These are phyloP conservation scores for Ramazzottius varieornatus DNA, from an alignment of 2,888 invertebrate genomes.

Conservation along the genomic window DNA sequence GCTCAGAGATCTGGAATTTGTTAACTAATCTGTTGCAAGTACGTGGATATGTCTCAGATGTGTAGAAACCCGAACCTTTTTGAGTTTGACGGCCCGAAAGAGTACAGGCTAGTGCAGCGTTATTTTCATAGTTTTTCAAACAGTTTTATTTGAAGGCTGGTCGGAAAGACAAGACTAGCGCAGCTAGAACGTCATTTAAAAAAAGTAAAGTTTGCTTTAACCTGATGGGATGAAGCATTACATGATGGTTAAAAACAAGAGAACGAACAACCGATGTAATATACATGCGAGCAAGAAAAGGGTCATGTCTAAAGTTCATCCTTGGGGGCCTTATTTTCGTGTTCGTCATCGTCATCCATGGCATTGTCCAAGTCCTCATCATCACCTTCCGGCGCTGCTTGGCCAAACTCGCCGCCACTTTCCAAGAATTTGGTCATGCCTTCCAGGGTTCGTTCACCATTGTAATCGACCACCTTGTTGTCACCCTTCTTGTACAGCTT, in stretches of 20 bases:
- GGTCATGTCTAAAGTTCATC: slow-evolving; percentile 26
- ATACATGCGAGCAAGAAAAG: too few species aligned
- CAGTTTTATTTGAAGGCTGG: too few species aligned
- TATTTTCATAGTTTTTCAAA: too few species aligned
- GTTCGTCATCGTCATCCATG: slow-evolving; percentile 24
- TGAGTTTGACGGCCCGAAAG: too few species aligned
- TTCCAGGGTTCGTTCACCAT: slow-evolving; percentile 76
- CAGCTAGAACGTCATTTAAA: too few species aligned
- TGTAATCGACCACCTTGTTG: slow-evolving; percentile 66
- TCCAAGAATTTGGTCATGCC: slow-evolving; percentile 79
- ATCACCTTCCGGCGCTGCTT: slow-evolving; percentile 33
- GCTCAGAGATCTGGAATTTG: too few species aligned
- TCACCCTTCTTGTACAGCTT: slow-evolving; percentile 74
- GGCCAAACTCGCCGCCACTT: slow-evolving; percentile 52
- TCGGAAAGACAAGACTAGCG: too few species aligned
- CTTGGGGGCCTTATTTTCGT: slow-evolving; percentile 26
- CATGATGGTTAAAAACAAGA: background rate
- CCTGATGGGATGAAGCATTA: background rate
- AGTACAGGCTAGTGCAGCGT: too few species aligned
- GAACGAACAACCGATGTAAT: background rate
- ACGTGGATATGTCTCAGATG: too few species aligned
- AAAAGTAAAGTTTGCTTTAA: too few species aligned
- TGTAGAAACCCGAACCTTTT: too few species aligned
- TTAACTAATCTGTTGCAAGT: too few species aligned
- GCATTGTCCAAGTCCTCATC: slow-evolving; percentile 9